These are phyloP conservation scores for Lagocephalus sceleratus DNA, from an alignment of 2,797 vertebrate species.

Conservation along the genomic window DNA sequence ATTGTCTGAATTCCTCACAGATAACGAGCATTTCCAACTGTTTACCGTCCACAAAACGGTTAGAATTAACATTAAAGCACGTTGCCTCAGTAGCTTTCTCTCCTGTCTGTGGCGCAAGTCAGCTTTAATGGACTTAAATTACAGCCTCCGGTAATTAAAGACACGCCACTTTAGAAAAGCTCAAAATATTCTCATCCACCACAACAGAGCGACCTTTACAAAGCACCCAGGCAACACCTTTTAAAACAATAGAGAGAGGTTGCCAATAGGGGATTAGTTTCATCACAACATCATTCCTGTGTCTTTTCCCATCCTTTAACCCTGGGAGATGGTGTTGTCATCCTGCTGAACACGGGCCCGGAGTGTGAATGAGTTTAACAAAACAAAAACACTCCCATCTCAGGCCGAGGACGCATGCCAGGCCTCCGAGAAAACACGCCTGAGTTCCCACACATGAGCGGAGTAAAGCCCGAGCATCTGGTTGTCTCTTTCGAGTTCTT, in stretches of 20 bases:
- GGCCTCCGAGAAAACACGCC: conserved; percentile 55
- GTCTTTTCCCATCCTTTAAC: conserved; percentile 55
- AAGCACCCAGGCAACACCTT: conserved; percentile 69
- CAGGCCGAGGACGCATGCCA: conserved; percentile 38
- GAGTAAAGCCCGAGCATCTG: conserved; percentile 32
- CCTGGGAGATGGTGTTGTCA: conserved; percentile 69
- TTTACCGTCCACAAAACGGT: too few relatives aligned
- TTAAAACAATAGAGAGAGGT: conserved; percentile 57
- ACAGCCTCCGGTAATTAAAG: too few relatives aligned
- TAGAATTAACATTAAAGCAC: too few relatives aligned
- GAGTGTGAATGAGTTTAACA: conserved; percentile 67
- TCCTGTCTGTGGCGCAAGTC: too few relatives aligned
- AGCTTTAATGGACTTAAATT: too few relatives aligned
- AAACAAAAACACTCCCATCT: conserved; percentile 71
- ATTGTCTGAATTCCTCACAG: too few relatives aligned
- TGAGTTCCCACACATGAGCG: conserved; percentile 35
- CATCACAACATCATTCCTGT: conserved; percentile 50
- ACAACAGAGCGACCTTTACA: conserved; percentile 60
- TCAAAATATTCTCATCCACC: background rate
- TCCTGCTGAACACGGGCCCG: conserved; percentile 64
- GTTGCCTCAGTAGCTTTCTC: too few relatives aligned
- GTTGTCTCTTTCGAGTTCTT: conserved; percentile 31
- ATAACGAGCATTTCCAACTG: too few relatives aligned
- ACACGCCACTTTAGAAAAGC: too few relatives aligned
- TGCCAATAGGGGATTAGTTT: conserved; percentile 59